Percentiles rank a stretch among this genome's conserved stretches.
phyloP scores from a whole-genome alignment of 1,140 invertebrate genomes.

The Lamellibrachia luymesi region DNA sequence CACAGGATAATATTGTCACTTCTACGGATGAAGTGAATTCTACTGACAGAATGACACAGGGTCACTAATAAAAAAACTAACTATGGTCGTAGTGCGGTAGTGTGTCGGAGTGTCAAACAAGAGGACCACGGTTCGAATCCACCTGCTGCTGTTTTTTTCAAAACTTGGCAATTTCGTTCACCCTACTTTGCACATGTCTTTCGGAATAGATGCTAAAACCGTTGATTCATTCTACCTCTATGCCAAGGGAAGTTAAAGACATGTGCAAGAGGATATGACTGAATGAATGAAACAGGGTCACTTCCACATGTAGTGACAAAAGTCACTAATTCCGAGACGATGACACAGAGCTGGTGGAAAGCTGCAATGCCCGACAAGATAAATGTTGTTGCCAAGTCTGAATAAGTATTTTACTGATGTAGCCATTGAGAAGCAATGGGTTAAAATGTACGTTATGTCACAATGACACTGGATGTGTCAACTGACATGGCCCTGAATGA shows the following conservation, averaged over 20 bases:
- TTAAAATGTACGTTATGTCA: not conserved
- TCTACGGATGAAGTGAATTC: not conserved
- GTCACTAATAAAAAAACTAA: not conserved
- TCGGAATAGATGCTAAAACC: too few relatives aligned
- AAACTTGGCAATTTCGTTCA: too few relatives aligned
- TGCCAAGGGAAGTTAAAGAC: too few relatives aligned
- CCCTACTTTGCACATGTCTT: too few relatives aligned
- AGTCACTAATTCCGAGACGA: not conserved
- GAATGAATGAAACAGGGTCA: not conserved
- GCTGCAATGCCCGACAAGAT: not conserved
- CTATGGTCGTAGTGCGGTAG: too few relatives aligned
- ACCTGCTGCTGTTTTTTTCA: too few relatives aligned
- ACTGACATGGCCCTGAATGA: not conserved
- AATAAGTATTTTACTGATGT: not conserved
- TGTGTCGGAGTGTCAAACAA: too few relatives aligned
- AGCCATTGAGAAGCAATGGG: not conserved
- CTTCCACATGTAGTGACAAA: not conserved
- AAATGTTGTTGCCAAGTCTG: not conserved
- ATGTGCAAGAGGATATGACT: too few relatives aligned
- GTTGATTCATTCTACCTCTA: too few relatives aligned
- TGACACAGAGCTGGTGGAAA: not conserved
- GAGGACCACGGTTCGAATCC: too few relatives aligned
- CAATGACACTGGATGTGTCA: not conserved
- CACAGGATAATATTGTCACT: not conserved
- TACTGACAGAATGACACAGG: not conserved